These are phyloP conservation scores for Glaucidium brasilianum DNA, from an alignment of 2,113 vertebrate species.

Conservation along the genomic window DNA sequence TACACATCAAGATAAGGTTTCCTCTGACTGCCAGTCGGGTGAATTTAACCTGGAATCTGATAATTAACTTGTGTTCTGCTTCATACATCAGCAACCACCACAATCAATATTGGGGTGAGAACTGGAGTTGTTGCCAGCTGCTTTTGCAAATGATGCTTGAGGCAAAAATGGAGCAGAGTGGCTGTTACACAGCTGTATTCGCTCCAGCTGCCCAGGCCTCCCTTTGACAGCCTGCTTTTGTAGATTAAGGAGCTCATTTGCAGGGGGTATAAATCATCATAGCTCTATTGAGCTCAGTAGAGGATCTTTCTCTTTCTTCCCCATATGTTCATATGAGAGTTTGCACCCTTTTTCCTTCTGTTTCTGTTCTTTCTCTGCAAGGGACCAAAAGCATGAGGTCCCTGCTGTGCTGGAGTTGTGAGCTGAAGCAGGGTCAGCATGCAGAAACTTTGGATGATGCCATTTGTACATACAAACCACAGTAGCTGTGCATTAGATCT, in stretches of 20 bases:
- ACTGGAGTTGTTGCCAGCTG: neutral
- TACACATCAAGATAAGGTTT: neutral
- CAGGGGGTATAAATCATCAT: neutral
- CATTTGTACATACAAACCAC: neutral
- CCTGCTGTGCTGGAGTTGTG: neutral
- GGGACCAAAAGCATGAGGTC: neutral
- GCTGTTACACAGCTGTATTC: neutral
- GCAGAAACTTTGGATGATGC: neutral
- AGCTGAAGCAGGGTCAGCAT: neutral
- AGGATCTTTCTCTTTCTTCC: neutral
- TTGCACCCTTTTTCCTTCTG: neutral
- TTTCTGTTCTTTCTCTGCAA: neutral
- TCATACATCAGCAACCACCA: neutral
- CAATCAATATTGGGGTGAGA: neutral
- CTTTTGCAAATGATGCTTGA: neutral
- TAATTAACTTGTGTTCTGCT: constrained; percentile 17
- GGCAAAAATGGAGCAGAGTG: neutral
- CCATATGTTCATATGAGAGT: fast-evolving
- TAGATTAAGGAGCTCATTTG: neutral
- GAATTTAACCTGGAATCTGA: neutral
- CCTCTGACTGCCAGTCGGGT: neutral
- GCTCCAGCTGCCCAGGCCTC: neutral
- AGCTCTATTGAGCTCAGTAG: neutral
- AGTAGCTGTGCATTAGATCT: neutral
- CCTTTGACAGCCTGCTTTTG: neutral